phyloP scores from a whole-genome alignment of 2,888 invertebrate genomes.

The Molorchus minor region DNA sequence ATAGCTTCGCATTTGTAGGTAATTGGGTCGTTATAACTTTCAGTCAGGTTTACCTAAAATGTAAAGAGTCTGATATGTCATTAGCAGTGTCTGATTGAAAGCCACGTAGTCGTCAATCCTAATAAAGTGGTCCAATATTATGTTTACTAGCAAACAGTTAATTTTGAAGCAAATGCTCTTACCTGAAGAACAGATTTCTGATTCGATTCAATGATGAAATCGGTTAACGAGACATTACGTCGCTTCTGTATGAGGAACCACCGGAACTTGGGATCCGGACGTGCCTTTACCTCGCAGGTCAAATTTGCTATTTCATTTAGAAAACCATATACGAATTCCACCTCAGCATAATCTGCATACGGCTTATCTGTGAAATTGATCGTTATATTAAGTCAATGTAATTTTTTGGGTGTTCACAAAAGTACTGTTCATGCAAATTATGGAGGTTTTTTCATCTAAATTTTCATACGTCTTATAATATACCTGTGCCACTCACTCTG shows the following conservation, averaged over 20 bases:
- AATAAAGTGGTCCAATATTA: too few relatives aligned
- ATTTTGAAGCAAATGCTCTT: too few relatives aligned
- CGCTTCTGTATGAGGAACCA: slow-evolving; percentile 41
- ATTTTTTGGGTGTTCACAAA: too few relatives aligned
- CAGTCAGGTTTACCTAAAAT: slow-evolving; percentile 56
- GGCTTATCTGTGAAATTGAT: too few relatives aligned
- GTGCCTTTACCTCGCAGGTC: slow-evolving; percentile 82
- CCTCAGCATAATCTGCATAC: slow-evolving; percentile 53
- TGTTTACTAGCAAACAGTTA: too few relatives aligned
- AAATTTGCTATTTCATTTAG: slow-evolving; percentile 67
- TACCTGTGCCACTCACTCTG: too few relatives aligned
- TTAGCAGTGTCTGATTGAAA: too few relatives aligned
- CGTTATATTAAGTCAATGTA: too few relatives aligned
- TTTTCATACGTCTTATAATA: too few relatives aligned
- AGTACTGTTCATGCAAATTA: too few relatives aligned
- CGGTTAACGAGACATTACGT: slow-evolving; percentile 18
- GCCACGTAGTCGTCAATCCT: too few relatives aligned
- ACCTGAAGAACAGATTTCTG: slow-evolving; percentile 52
- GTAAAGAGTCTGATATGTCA: slow-evolving; percentile 9
- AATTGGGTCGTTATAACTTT: slow-evolving; percentile 58
- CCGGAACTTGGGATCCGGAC: slow-evolving; percentile 66
- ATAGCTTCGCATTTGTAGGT: slow-evolving; percentile 66
- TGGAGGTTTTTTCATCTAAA: too few relatives aligned
- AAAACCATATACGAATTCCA: slow-evolving; percentile 62
- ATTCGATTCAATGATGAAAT: slow-evolving; percentile 36